Percentiles rank a stretch among this genome's conserved stretches.
These are phyloP conservation scores for Spinibarbus caldwelli DNA, from an alignment of 2,797 vertebrate genomes.

Conservation along the genomic window DNA sequence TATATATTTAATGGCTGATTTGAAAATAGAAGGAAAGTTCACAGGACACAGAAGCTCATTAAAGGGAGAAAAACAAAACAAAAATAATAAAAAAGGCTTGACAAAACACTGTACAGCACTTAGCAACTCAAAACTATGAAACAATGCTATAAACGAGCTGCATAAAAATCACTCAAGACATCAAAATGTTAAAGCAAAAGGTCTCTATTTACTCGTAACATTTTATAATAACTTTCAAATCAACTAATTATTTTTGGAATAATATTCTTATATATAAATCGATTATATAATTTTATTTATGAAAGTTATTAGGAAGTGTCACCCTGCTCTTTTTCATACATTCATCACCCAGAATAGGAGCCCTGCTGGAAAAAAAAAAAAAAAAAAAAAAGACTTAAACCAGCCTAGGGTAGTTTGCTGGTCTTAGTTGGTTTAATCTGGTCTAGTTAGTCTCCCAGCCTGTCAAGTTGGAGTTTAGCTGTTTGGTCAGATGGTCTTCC, in stretches of 20 bases:
- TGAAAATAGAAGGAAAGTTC: slow-evolving; percentile 18
- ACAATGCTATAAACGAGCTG: not conserved
- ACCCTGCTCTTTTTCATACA: not conserved
- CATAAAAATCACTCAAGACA: not conserved
- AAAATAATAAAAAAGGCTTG: not conserved
- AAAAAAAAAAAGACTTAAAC: not conserved
- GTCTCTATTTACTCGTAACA: not conserved
- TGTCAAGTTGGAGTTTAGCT: not conserved
- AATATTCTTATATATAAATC: not conserved
- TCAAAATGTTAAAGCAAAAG: not conserved
- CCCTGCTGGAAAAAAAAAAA: not conserved
- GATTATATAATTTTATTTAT: not conserved
- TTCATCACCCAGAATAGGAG: not conserved
- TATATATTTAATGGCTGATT: not conserved
- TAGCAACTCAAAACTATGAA: not conserved
- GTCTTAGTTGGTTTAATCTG: not conserved
- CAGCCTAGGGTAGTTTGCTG: not conserved
- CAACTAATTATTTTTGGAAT: not conserved
- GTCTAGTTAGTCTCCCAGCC: not conserved
- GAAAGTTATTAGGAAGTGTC: not conserved
- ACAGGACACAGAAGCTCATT: slow-evolving; percentile 24
- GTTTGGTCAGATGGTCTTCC: not conserved
- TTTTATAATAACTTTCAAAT: slow-evolving; percentile 1
- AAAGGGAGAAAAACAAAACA: not conserved
- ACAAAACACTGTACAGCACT: slow-evolving; percentile 12